These are phyloP conservation scores for Colletes collaris DNA, from an alignment of 2,888 invertebrate genomes.

Conservation along the genomic window DNA sequence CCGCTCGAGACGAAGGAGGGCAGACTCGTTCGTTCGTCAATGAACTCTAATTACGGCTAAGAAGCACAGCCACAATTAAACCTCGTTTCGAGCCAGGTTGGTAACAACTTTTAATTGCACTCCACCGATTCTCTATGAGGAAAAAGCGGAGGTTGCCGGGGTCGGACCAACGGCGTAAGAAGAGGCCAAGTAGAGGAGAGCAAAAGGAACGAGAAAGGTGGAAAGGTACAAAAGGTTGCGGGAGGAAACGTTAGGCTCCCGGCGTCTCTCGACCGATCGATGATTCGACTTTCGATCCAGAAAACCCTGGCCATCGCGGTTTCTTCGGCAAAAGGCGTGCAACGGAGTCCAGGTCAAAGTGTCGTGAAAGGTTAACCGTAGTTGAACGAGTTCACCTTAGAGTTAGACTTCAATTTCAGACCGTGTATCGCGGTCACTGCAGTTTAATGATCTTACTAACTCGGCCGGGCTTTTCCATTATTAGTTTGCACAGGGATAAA, in stretches of 20 bases:
- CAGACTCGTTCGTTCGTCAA: conserved; percentile 54
- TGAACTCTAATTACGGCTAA: conserved; percentile 64
- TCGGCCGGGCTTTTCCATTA: conserved; percentile 79
- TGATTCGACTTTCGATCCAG: conserved; percentile 65
- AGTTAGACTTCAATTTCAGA: conserved; percentile 76
- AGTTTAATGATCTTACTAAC: conserved; percentile 80
- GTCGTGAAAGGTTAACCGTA: conserved; percentile 78
- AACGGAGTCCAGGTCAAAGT: conserved; percentile 68
- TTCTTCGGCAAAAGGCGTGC: conserved; percentile 42
- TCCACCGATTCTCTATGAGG: conserved; percentile 68
- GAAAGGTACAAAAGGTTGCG: conserved; percentile 31
- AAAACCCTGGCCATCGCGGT: conserved; percentile 26
- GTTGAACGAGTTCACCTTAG: conserved; percentile 76
- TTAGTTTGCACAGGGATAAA: conserved; percentile 71
- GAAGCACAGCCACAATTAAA: conserved; percentile 62
- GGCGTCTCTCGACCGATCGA: conserved; percentile 56
- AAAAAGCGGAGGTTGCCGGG: conserved; percentile 29
- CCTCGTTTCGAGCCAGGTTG: conserved; percentile 51
- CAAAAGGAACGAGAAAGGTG: conserved; percentile 22
- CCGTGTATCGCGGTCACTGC: conserved; percentile 61
- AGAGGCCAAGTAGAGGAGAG: conserved; percentile 15
- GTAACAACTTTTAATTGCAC: conserved; percentile 78
- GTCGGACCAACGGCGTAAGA: conserved; percentile 10
- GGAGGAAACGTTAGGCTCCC: conserved; percentile 27
- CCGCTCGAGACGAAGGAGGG: conserved; percentile 36